Base-by-base conservation (phyloP, 1,140 invertebrate species). In the Drosophila sp. region DNA sequence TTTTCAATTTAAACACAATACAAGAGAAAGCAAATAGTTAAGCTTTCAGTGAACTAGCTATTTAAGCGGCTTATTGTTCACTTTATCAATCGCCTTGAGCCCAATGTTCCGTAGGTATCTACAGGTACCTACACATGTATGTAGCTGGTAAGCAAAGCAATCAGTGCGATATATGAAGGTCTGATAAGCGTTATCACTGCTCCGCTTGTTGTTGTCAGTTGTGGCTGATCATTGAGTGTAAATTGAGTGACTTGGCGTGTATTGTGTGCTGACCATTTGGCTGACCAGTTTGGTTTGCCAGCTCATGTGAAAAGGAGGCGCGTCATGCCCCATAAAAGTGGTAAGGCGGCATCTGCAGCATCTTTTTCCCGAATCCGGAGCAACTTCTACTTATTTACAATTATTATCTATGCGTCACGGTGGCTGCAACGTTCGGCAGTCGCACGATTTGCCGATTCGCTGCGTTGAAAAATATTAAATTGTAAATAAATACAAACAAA, bases 401-500 rank as follows among this genome's bases (percentile, higher is more conserved):
- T 59, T 41, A 50, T 70, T 75, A 75, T 71, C 65, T 46, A 40
- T 21, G 32, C 18, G 38, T 45, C 29, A 25, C 46, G 51, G 41
- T 57, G 34, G 41, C 34, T 69, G 65, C 38, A 50, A 21, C 38
- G 62, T 43, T 72, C 70, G 62, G 63, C 64, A 32, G 46, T 58
- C 62, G 71, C 36, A 36, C 36, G 54, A 64, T 38, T 46, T 36
- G 41, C 40, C 9, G 43, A 14, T 13, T 38, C 72, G 72, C 69
- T 71, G 67, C 69, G 66, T 78, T 78, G 58, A 67, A 72, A 78
- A 75, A 56, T 79, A 79, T 77, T 69, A 79, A 79, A 73, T 79
- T 79, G 77, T 79, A 79, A 79, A 79, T 79, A 79, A 77, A 76
- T 64, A 77, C 61, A 71, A 61, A 77, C 61, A 71, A 66, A 66